phyloP scores from a whole-genome alignment of 2,113 vertebrate species.

The Pteropus alecto region DNA sequence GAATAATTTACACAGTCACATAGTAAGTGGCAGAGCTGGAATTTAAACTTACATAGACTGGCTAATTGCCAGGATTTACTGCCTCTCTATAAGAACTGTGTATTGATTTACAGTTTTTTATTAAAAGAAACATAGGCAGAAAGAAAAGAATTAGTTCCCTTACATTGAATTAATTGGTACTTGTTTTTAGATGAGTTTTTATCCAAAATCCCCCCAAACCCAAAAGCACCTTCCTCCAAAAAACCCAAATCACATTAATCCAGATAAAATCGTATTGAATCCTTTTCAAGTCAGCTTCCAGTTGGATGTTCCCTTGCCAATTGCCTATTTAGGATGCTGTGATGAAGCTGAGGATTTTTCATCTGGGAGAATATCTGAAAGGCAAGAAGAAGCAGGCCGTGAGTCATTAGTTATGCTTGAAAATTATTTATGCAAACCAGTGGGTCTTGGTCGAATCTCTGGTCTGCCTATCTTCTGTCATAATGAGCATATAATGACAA shows the following conservation, averaged over 20 bases:
- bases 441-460: background rate
- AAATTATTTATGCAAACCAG: background rate
- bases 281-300: background rate
- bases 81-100: background rate
- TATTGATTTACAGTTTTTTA: background rate
- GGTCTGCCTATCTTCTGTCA: background rate
- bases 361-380: background rate
- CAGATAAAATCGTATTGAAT: background rate
- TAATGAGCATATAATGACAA: background rate
- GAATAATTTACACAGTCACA: background rate
- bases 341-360: background rate
- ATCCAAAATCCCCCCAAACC: background rate
- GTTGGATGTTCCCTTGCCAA: background rate
- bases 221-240: background rate
- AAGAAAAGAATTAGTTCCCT: background rate
- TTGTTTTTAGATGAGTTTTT: background rate
- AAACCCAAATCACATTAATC: background rate
- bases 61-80: background rate
- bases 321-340: background rate
- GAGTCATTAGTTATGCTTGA: background rate
- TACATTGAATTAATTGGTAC: background rate
- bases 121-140: background rate
- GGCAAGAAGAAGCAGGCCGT: background rate
- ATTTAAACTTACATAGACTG: background rate
- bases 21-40: background rate